Evolutionary conservation across 2,113 vertebrate genomes (phyloP).

Genomic region (Oncorhynchus tshawytscha): DNA sequence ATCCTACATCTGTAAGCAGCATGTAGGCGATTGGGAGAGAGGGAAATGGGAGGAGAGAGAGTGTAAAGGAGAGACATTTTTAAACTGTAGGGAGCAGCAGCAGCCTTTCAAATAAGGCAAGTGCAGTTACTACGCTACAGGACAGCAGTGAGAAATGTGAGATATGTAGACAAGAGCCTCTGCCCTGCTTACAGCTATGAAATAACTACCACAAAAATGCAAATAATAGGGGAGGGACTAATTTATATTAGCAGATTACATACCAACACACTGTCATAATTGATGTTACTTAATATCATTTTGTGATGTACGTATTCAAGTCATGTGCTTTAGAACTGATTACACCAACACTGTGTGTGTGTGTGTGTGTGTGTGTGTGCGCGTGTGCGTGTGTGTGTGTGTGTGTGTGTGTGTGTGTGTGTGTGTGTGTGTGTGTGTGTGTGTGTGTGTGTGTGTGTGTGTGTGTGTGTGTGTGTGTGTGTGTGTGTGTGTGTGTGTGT

Average conservation of each 20-base stretch:
- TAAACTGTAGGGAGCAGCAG: conserved; percentile 99
- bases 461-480: too few species aligned
- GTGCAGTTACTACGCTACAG: not conserved
- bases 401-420: conserved; percentile 1
- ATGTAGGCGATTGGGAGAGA: conserved; percentile 6
- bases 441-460: too few species aligned
- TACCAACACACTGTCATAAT: conserved; percentile 57
- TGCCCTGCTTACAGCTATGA: not conserved
- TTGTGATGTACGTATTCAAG: too few species aligned
- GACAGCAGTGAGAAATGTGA: not conserved
- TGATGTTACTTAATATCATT: conserved; percentile 59
- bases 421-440: not conserved
- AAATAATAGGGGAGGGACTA: not conserved
- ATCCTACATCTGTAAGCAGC: too few species aligned
- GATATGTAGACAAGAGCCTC: not conserved
- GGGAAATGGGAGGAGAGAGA: conserved; percentile 1
- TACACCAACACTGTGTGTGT: not conserved
- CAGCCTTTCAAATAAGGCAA: conserved; percentile 85
- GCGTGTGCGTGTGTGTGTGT: conserved; percentile 8
- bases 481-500: not conserved
- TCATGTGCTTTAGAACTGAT: too few species aligned
- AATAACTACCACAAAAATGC: conserved; percentile 7
- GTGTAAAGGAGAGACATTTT: conserved; percentile 78
- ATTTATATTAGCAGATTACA: conserved; percentile 68
- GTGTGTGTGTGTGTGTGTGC: conserved; percentile 2